Evolutionary conservation across 2,113 vertebrate genomes (phyloP).

Genomic region (Athene noctua): DNA sequence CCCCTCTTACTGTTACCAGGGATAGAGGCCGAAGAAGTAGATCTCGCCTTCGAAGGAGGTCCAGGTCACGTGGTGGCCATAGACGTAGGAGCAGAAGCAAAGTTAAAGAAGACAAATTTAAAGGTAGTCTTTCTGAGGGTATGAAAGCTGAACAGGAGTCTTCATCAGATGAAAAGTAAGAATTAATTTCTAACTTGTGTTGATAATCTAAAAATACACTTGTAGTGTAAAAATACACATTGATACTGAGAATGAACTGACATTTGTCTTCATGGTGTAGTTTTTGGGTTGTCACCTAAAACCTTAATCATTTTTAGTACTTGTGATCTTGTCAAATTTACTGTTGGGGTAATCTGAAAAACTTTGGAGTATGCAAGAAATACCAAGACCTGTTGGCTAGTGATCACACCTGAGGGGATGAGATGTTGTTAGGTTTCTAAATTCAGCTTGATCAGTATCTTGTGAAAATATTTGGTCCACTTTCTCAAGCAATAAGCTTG

Average conservation of each 20-base stretch:
- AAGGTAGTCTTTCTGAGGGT: conserved; percentile 97
- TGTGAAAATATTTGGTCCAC: neutral
- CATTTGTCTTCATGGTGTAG: neutral
- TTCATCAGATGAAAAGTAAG: conserved; percentile 94
- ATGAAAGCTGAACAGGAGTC: conserved; percentile 96
- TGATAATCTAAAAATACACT: neutral
- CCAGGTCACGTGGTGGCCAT: conserved; percentile 82
- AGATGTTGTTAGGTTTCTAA: neutral
- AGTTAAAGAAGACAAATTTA: conserved; percentile 94
- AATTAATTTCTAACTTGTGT: neutral
- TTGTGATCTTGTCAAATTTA: neutral
- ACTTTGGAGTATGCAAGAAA: neutral
- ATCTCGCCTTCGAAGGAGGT: conserved; percentile 86
- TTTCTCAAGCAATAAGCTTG: neutral
- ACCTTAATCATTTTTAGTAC: neutral
- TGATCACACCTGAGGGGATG: neutral
- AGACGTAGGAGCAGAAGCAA: conserved; percentile 85
- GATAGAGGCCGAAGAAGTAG: conserved; percentile 83
- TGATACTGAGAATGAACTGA: neutral
- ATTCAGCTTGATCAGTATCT: neutral
- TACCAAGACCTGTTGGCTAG: neutral
- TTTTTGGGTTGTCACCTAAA: neutral
- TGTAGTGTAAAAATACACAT: neutral
- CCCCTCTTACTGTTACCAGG: conserved; percentile 54
- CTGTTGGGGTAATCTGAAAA: neutral